phyloP scores from a whole-genome alignment of 2,888 invertebrate species.

The Heliconius charithonia region DNA sequence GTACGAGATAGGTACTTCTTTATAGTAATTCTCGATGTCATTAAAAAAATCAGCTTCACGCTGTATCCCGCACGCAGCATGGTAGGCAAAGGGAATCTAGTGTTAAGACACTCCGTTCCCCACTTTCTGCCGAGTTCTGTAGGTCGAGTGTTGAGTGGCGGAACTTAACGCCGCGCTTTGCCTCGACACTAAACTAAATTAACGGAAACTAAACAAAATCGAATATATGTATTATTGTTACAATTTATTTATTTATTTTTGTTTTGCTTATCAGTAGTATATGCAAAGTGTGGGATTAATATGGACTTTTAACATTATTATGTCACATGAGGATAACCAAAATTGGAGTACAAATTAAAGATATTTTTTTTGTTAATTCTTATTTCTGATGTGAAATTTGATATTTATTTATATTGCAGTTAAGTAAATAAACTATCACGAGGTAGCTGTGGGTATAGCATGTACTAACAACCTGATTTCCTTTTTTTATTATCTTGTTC shows the following conservation, averaged over 20 bases:
- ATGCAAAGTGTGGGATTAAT: not conserved
- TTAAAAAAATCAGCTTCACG: not conserved
- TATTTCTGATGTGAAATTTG: not conserved
- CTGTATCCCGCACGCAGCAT: too few species aligned
- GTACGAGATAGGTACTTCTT: not conserved
- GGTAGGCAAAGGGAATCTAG: too few species aligned
- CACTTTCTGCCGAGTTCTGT: too few species aligned
- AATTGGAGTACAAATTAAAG: not conserved
- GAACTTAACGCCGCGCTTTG: too few species aligned
- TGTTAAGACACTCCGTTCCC: too few species aligned
- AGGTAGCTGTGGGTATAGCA: not conserved
- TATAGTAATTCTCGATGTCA: not conserved
- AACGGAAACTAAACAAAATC: not conserved
- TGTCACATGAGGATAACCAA: not conserved
- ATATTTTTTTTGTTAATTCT: not conserved
- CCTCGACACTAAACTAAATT: too few species aligned
- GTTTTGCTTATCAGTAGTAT: not conserved
- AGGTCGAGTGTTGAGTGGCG: too few species aligned
- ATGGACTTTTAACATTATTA: not conserved
- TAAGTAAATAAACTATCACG: not conserved
- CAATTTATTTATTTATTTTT: not conserved
- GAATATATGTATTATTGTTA: not conserved
- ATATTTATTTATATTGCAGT: not conserved
- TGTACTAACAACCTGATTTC: not conserved
- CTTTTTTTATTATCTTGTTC: not conserved